Evolutionary conservation across 2,113 vertebrate species (phyloP), one percentile per base, ranked within the genome.

Genomic region (Propithecus coquereli): DNA sequence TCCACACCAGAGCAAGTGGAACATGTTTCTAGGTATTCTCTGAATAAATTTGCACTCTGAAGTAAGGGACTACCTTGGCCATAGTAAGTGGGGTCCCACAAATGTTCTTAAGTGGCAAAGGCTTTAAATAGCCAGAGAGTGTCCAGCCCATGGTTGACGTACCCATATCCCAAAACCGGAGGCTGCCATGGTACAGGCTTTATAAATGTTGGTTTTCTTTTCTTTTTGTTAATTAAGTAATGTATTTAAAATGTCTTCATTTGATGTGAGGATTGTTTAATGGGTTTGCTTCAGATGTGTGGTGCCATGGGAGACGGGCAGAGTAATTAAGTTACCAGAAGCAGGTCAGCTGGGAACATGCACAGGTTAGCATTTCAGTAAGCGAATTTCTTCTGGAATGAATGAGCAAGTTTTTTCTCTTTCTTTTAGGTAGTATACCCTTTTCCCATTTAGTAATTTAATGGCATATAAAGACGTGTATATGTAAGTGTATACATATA

Each of bases 371-470:
- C 76, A 57, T 89, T 97, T 98, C 7, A 57, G 88, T 90, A 76
- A 76, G 76, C 79, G 45, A 5, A 83, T 96, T 95, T 97, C 52
- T 93, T 40, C 57, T 77, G 82, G 59, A 95, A 90, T 82, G 76
- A 79, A 90, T 87, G 66, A 85, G 43, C 54, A 74, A 0, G 16
- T 34, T 18, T 52, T 76, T n/a, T 20, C 73, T 97, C 92, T 80
- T 91, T 76, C 66, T 71, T 93, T 70, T 83, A 65, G 95, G 76
- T 57, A 66, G 94, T 90, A 80, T 81, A 45, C 84, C 90, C 52
- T 90, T 92, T 92, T 82, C 95, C 88, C 76, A 91, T 76, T 66
- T 85, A 90, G 71, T 88, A 92, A 87, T 95, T 97, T 77, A 96
- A 70, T 63, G 76, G 10, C 95, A 68, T 95, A 50, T 87, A 65